Evolutionary conservation across 2,797 vertebrate species (phyloP).

Genomic region (Austrolebias charrua): DNA sequence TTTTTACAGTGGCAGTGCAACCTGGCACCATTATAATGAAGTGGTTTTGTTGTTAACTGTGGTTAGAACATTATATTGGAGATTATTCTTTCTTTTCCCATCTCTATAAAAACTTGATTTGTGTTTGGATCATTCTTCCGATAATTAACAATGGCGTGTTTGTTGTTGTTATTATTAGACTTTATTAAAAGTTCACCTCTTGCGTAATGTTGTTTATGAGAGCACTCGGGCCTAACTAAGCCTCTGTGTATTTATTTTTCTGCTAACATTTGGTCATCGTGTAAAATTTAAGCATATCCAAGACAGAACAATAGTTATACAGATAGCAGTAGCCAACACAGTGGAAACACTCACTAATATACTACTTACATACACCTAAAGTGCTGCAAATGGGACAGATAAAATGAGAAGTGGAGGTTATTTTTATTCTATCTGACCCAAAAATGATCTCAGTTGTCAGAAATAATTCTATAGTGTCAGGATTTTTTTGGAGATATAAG

Average conservation of each 20-base stretch:
- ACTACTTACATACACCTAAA: conserved; percentile 39
- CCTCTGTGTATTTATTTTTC: conserved; percentile 39
- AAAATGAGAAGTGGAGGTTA: conserved; percentile 33
- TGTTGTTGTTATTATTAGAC: conserved; percentile 49
- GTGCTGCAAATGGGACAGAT: conserved; percentile 52
- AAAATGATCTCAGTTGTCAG: conserved; percentile 36
- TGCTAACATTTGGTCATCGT: conserved; percentile 53
- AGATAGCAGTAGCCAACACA: conserved; percentile 40
- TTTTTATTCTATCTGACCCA: conserved; percentile 29
- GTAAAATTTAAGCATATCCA: conserved; percentile 53
- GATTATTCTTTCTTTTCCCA: conserved; percentile 66
- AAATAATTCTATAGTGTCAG: conserved; percentile 14
- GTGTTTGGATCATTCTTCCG: conserved; percentile 57
- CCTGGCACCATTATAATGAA: conserved; percentile 54
- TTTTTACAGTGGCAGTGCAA: conserved; percentile 58
- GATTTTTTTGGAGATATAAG: not conserved
- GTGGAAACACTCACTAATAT: conserved; percentile 59
- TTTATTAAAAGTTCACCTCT: conserved; percentile 49
- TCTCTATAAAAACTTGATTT: conserved; percentile 63
- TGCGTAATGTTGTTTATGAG: conserved; percentile 61
- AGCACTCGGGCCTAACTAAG: conserved; percentile 40
- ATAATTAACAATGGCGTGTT: conserved; percentile 58
- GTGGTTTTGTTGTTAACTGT: conserved; percentile 59
- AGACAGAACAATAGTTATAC: conserved; percentile 51
- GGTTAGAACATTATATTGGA: conserved; percentile 57